phyloP scores from a whole-genome alignment of 2,113 vertebrate species.

The Zosterops hypoxanthus region DNA sequence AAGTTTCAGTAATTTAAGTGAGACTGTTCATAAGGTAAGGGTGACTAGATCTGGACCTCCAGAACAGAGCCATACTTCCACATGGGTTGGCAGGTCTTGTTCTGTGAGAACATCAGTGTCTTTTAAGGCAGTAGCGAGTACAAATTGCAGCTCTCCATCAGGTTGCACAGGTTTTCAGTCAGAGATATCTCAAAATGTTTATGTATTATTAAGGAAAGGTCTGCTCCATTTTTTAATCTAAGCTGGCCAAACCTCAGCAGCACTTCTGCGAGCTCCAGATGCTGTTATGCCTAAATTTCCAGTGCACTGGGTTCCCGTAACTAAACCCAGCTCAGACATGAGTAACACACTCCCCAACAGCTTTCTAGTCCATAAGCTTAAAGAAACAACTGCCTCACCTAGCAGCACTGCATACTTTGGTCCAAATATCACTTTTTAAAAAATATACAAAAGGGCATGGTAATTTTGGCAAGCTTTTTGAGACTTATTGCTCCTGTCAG shows the following conservation, averaged over 20 bases:
- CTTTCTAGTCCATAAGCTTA: constrained; percentile 31
- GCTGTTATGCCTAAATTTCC: not conserved
- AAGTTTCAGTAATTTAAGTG: not conserved
- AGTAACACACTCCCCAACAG: constrained; percentile 29
- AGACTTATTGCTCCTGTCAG: not conserved
- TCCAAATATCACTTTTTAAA: not conserved
- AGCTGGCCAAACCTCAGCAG: not conserved
- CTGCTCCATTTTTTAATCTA: not conserved
- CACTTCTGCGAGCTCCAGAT: not conserved
- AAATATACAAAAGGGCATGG: not conserved
- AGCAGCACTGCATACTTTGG: not conserved
- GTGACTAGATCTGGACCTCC: not conserved
- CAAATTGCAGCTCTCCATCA: not conserved
- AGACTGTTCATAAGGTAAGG: not conserved
- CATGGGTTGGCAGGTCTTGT: not conserved
- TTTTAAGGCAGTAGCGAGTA: not conserved
- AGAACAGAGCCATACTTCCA: not conserved
- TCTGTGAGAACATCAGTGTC: not conserved
- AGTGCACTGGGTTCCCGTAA: constrained; percentile 5
- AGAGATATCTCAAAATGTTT: not conserved
- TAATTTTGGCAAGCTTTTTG: constrained; percentile 18
- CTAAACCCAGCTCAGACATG: constrained; percentile 31
- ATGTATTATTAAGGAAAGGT: not conserved
- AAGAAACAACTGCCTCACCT: constrained; percentile 52
- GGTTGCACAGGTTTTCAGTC: not conserved